Percentiles rank a stretch among this genome's conserved stretches.
Evolutionary conservation across 2,797 vertebrate species (phyloP).

Genomic region (Thripadectes ignobilis): DNA sequence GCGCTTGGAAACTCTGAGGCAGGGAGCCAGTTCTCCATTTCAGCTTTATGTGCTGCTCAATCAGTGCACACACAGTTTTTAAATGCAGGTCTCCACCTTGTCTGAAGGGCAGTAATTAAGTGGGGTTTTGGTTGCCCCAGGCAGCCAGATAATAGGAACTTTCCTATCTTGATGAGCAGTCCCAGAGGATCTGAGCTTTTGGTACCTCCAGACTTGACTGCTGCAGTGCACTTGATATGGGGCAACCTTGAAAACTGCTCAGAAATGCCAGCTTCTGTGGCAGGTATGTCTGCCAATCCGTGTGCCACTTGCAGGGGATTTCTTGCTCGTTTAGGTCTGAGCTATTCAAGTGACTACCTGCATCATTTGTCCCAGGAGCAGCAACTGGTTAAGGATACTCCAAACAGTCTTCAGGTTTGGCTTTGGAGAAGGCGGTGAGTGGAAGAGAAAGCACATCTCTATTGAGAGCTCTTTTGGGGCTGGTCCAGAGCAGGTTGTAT

Average conservation of each 20-base stretch:
- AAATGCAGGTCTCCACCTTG: slow-evolving; percentile 58
- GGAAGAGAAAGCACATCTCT: background rate
- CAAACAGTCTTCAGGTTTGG: background rate
- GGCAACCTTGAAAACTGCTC: background rate
- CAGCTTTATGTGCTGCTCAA: slow-evolving; percentile 33
- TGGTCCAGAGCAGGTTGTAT: background rate
- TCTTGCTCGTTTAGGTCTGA: background rate
- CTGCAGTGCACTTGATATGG: background rate
- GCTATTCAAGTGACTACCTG: background rate
- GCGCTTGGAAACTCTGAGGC: slow-evolving; percentile 24
- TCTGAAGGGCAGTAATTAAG: slow-evolving; percentile 63
- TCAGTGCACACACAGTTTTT: background rate
- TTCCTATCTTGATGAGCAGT: slow-evolving; percentile 46
- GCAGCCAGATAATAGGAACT: slow-evolving; percentile 63
- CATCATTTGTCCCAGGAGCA: background rate
- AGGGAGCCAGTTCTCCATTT: slow-evolving; percentile 42
- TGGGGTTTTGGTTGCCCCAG: slow-evolving; percentile 54
- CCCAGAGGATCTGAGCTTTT: slow-evolving; percentile 40
- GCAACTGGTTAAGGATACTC: background rate
- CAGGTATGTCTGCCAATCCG: background rate
- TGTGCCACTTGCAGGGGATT: background rate
- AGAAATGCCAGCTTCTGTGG: background rate
- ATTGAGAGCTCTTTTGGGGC: background rate
- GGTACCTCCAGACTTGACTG: slow-evolving; percentile 20
- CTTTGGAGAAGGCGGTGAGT: background rate